Conservation (phyloP, 2,797 vertebrate genomes). For the Moxostoma hubbsi region DNA sequence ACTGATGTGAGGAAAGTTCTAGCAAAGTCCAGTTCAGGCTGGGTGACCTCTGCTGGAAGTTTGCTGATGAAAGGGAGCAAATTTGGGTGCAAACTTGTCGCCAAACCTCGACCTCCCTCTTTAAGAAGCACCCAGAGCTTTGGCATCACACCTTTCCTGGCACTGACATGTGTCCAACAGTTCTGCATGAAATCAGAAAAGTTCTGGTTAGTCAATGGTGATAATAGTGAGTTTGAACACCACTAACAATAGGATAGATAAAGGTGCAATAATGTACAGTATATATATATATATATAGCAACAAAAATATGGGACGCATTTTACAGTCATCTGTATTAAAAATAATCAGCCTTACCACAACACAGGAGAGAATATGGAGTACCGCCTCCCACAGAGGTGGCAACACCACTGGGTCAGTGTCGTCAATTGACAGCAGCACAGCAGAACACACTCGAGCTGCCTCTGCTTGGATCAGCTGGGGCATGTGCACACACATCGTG, state of each 20-base stretch:
- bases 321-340: not conserved
- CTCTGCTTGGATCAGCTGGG: constrained; percentile 83
- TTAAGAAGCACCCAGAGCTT: constrained; percentile 88
- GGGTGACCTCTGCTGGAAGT: constrained; percentile 82
- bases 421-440: constrained; percentile 91
- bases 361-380: constrained; percentile 81
- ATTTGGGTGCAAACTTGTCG: constrained; percentile 88
- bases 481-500: constrained; percentile 84
- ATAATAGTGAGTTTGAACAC: not conserved
- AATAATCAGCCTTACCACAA: constrained; percentile 79
- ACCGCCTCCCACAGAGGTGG: constrained; percentile 93
- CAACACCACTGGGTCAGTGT: constrained; percentile 91
- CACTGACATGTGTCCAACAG: constrained; percentile 93
- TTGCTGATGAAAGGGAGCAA: constrained; percentile 94
- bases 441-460: constrained; percentile 84
- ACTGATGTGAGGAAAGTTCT: constrained; percentile 85
- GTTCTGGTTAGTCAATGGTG: not conserved
- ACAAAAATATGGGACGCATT: not conserved
- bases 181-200: constrained; percentile 75
- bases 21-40: constrained; percentile 87
- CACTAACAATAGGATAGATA: not conserved
- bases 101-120: constrained; percentile 90
- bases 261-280: not conserved
- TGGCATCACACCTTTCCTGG: constrained; percentile 90
- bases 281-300: not conserved